Evolutionary conservation across 1,140 invertebrate species (phyloP), one percentile per base, ranked within the genome.

Genomic region (Conopomorpha cramerella): DNA sequence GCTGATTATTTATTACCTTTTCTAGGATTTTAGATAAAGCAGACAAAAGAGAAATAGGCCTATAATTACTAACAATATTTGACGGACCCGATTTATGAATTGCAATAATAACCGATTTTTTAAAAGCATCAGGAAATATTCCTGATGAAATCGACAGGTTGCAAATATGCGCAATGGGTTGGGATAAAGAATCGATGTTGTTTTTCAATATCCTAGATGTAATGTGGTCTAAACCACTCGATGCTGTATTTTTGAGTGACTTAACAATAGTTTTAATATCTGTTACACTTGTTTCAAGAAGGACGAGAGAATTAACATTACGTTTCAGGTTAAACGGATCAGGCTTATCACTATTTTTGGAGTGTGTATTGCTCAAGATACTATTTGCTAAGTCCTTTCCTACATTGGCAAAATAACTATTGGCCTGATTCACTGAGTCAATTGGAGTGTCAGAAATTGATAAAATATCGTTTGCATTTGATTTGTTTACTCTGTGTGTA

Each of bases 61-160:
- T 29, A 41, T 45, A 45, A 14, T 39, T 39, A 2, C 26, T 12
- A 6, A 46, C 30, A 35, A 8, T 16, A 32, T 43, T 28, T 27
- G 15, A n/a, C 11, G 4, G 13, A 1, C 45, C 34, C 12, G 6
- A 11, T 32, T 42, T 43, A 16, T 43, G 18, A 12, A 38, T 18
- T 19, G 36, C 29, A 10, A 26, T 30, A 15, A 44, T 33, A 6
- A 39, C 2, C 15, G 42, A 31, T 4, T 7, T 28, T 34, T 44
- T 44, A 8, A 39, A 39, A 11, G 18, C 16, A 4, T 10, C n/a
- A 1, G 38, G 42, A 29, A 44, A 44, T 11, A 26, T n/a, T 8
- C 38, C 30, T 7, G 3, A 15, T 7, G 10, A 10, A 15, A 46
- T 12, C n/a, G 23, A 38, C 10, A 33, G 4, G 8, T n/a, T n/a